phyloP scores from a whole-genome alignment of 2,888 invertebrate genomes.

The Eurois occulta region DNA sequence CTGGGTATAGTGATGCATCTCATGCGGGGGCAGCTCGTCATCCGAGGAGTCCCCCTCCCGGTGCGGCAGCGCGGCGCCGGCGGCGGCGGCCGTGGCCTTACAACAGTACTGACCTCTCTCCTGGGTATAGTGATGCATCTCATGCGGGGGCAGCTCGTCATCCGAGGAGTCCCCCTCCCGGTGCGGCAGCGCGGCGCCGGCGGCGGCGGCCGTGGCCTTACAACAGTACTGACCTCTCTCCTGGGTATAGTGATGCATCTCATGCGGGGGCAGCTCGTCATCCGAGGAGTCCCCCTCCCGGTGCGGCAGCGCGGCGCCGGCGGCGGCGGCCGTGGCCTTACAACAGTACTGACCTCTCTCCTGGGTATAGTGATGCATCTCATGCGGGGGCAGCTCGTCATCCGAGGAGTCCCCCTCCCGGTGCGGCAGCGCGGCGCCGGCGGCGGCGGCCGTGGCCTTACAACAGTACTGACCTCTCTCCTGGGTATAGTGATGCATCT shows the following conservation, averaged over 20 bases:
- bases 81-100: conserved; percentile 85
- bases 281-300: conserved; percentile 99
- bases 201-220: conserved; percentile 85
- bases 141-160: conserved; percentile 97
- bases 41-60: conserved; percentile 99
- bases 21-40: conserved; percentile 97
- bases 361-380: conserved; percentile 90
- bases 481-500: conserved; percentile 90
- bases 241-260: conserved; percentile 90
- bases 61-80: conserved; percentile 88
- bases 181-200: conserved; percentile 88
- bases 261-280: conserved; percentile 97
- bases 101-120: too few relatives aligned
- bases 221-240: too few relatives aligned
- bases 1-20: conserved; percentile 90
- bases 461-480: too few relatives aligned
- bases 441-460: conserved; percentile 85
- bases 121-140: conserved; percentile 90
- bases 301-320: conserved; percentile 88
- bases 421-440: conserved; percentile 88
- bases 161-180: conserved; percentile 99
- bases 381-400: conserved; percentile 97
- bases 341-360: too few relatives aligned
- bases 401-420: conserved; percentile 99
- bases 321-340: conserved; percentile 85